Base-by-base conservation (phyloP, 2,113 vertebrate species). In the Ia io region DNA sequence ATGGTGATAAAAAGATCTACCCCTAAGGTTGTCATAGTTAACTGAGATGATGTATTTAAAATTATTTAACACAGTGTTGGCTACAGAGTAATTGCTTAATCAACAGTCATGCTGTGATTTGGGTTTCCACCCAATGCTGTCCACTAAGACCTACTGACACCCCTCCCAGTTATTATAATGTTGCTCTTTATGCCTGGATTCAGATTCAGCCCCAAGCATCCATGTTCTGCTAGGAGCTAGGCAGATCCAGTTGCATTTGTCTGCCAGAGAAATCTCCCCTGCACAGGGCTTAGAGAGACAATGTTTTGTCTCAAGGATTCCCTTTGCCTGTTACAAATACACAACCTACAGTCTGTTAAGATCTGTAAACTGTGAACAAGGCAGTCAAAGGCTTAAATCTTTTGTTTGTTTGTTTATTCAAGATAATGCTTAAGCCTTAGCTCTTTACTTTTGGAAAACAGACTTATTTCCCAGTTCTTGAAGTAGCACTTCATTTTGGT, bases 31-130 rank as follows among this genome's bases (percentile, higher is more conserved):
- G 59, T 82, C 91, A 71, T 80, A 67, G 77, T 87, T 93, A 95
- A 80, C 51, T 82, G 80, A 91, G 84, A 90, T 87, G 85, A 95
- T 47, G 32, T 77, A 91, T 70, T 97, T 79, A 95, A 90, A 94
- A 93, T 87, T 71, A 91, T 76, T 95, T 91, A 95, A 71, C 44
- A 16, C 37, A 44, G 56, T 67, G 25, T 92, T 91, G 22, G 28
- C 30, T 88, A 79, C 56, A 84, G 51, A 82, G 32, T 92, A 93
- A 92, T 63, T 93, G 59, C 40, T 76, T 90, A 80, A 84, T 92
- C 84, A 82, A 69, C 47, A 40, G 44, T 90, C 82, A 88, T 42
- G 84, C 67, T 85, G 32, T 91, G 51, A 90, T 92, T 76, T 84
- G 22, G 61, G 88, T 94, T 92, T 91, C 42, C 35, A 94, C 18